Conservation (phyloP, 1,140 invertebrate species). For the Babylonia areolata region DNA sequence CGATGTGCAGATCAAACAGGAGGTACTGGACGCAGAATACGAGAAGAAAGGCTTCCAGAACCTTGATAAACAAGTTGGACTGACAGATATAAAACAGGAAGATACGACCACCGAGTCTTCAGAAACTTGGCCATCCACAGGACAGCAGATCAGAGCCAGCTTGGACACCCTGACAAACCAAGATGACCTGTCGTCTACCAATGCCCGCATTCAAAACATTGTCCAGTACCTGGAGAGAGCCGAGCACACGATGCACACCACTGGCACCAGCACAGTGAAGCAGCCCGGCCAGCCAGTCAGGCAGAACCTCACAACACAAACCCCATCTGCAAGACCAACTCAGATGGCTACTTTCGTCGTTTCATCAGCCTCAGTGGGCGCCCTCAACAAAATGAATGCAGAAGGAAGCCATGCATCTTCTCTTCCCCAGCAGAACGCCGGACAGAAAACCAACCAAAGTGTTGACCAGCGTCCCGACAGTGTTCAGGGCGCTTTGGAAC, state of each 20-base stretch:
- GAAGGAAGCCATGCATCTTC: background rate
- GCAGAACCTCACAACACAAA: background rate
- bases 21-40: background rate
- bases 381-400: background rate
- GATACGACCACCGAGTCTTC: background rate
- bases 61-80: background rate
- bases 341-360: background rate
- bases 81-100: background rate
- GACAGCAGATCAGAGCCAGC: background rate
- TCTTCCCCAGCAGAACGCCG: background rate
- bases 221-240: conserved; percentile 12
- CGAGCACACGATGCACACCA: background rate
- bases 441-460: background rate
- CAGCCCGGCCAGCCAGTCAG: background rate
- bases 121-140: background rate
- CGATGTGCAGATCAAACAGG: background rate
- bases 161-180: conserved; percentile 2
- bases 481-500: background rate
- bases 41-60: background rate
- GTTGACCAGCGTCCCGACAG: background rate
- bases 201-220: background rate
- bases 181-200: background rate
- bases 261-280: background rate
- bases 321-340: background rate
- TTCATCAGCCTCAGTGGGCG: background rate